phyloP scores from a whole-genome alignment of 2,888 invertebrate species.

The Diaphora mendica region DNA sequence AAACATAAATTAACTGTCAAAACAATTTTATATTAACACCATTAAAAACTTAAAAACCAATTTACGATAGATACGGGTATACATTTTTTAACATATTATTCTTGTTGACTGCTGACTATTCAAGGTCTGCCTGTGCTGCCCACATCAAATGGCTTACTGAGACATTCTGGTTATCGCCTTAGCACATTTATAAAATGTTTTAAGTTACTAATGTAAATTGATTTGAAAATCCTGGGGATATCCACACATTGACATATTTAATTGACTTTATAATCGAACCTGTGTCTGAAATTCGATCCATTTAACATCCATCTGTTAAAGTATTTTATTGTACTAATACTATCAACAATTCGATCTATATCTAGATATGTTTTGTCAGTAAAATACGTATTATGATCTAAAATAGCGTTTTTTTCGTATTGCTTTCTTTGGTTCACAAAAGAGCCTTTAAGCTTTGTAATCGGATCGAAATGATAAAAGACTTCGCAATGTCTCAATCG shows the following conservation, averaged over 20 bases:
- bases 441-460: conserved; percentile 10
- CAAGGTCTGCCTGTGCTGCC: too few relatives aligned
- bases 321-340: background rate
- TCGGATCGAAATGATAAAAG: conserved; percentile 19
- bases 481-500: conserved; percentile 36
- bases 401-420: background rate
- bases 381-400: background rate
- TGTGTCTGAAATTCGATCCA: background rate
- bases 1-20: conserved; percentile 16
- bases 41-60: background rate
- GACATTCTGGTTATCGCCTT: too few relatives aligned
- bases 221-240: too few relatives aligned
- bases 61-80: background rate
- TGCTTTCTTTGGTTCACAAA: background rate
- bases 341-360: background rate
- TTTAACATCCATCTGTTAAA: background rate
- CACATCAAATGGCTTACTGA: too few relatives aligned
- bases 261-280: background rate
- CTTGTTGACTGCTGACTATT: too few relatives aligned
- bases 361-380: background rate
- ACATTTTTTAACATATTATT: too few relatives aligned
- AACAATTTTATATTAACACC: background rate
- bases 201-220: too few relatives aligned
- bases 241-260: background rate
- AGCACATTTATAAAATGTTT: too few relatives aligned